Evolutionary conservation across 1,140 invertebrate species (phyloP), one percentile per base, ranked within the genome.

Genomic region (Mya arenaria): DNA sequence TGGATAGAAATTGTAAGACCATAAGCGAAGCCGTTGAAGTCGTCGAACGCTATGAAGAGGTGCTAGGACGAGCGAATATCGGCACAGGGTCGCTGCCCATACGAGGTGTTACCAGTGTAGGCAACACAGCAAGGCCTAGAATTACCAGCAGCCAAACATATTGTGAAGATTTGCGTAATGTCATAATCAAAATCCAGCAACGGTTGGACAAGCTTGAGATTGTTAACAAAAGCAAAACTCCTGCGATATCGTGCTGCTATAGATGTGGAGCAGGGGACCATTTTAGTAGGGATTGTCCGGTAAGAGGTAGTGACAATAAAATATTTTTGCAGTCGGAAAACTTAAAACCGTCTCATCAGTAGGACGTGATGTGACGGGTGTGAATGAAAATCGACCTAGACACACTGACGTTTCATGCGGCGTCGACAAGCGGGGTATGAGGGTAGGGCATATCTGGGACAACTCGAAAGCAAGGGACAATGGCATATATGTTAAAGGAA

Each of bases 31-130:
- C 56, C 13, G 62, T 78, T 17, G 66, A 65, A 30, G 62, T 79
- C 0, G 74, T 73, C 13, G 72, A 83, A n/a, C 34, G 55, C 17
- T 83, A 83, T 36, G 81, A 83, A n/a, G 52, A 55, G 13, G 23
- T 75, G 19, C 3, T 71, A 5, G 81, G 81, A 19, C 32, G 75
- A 13, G 28, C 25, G 17, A 69, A 48, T 68, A 32, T 25, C 19
- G 36, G 19, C 4, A 13, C 19, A n/a, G n/a, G n/a, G n/a, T n/a
- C n/a, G n/a, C n/a, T n/a, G n/a, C n/a, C n/a, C n/a, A n/a, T n/a
- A n/a, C n/a, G n/a, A n/a, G n/a, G n/a, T n/a, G n/a, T n/a, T n/a
- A n/a, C n/a, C n/a, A n/a, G n/a, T n/a, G n/a, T n/a, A n/a, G n/a
- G n/a, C n/a, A n/a, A 62, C 0, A n/a, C 19, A 28, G 23, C 60